Percentiles rank a stretch among this genome's conserved stretches.
phyloP scores from a whole-genome alignment of 35 echinoderm and acorn worm species.

The Apostichopus parvimensis region DNA sequence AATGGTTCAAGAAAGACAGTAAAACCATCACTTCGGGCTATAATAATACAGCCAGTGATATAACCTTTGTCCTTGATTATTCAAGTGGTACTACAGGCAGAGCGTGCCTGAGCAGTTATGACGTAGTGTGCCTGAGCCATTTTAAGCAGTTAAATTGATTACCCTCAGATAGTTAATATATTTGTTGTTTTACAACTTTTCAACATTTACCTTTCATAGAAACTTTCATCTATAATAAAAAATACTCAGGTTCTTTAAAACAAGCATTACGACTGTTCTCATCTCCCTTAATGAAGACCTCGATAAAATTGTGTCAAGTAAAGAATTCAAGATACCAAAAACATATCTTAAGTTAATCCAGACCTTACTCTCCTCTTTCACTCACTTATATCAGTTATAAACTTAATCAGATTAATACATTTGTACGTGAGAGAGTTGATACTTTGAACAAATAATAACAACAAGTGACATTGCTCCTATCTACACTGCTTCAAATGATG shows the following conservation, averaged over 20 bases:
- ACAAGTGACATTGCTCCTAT: no score
- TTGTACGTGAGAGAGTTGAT: no score
- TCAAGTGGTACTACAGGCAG: no score
- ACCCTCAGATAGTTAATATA: slow-evolving; percentile 38
- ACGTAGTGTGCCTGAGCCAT: neutral
- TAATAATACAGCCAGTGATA: no score
- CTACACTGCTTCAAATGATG: no score
- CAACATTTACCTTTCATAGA: slow-evolving; percentile 40
- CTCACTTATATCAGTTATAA: no score
- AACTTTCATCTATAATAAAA: slow-evolving; percentile 22
- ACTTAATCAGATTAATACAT: no score
- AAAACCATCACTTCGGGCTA: no score
- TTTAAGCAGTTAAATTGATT: neutral
- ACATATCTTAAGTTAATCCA: neutral
- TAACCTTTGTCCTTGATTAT: no score
- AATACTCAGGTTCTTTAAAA: slow-evolving; percentile 31
- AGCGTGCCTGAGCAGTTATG: neutral
- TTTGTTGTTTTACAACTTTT: slow-evolving; percentile 53
- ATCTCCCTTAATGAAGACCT: slow-evolving; percentile 2
- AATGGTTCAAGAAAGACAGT: no score
- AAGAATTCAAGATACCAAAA: neutral
- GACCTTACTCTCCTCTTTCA: no score
- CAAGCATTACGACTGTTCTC: slow-evolving; percentile 28
- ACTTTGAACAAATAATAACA: no score
- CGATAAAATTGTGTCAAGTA: neutral